Base-by-base conservation (phyloP, 2,888 invertebrate genomes). In the Synergus laeviventris region DNA sequence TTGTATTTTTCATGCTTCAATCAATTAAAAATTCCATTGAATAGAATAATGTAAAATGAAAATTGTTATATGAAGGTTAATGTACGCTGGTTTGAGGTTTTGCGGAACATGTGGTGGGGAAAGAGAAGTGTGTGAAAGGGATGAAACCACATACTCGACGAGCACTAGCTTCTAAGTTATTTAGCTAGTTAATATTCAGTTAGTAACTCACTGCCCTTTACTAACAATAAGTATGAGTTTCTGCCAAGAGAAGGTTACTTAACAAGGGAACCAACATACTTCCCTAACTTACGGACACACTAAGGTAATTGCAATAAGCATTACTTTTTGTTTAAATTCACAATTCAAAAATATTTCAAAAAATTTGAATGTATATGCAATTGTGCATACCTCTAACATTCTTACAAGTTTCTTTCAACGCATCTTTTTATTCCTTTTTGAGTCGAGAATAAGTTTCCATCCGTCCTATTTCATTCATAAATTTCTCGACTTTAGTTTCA, bases 161-260 rank as follows among this genome's bases (percentile, higher is more conserved):
- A 60, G 12, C 54, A 42, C 14, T 18, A 61, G 59, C 31, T 14
- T 73, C 70, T 79, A 79, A 81, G 31, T 31, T 31, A 31, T 31
- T 31, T 31, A 31, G 76, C 74, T 59, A 80, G 74, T 81, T 76
- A 74, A 76, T 83, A 79, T 79, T 75, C 75, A 79, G 79, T 81
- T 79, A 77, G 78, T 61, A 75, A 81, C 76, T 80, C 70, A 42
- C 24, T 73, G 39, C 73, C 61, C 74, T 62, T 24, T 61, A 78
- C 75, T 78, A 77, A n/a, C n/a, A n/a, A n/a, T n/a, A n/a, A 77
- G 78, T 77, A 75, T 76, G 18, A 21, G 31, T 66, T n/a, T 49
- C 49, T 16, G 12, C n/a, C 31, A 49, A 70, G 70, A 7, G 64
- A 49, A 31, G 49, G 70, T 70, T 21, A 70, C 49, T 70, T 49